A percentile compares a stretch with the other conserved stretches of the same genome.
These are phyloP conservation scores for Heliconius aoede DNA, from an alignment of 2,888 invertebrate genomes.

Conservation along the genomic window DNA sequence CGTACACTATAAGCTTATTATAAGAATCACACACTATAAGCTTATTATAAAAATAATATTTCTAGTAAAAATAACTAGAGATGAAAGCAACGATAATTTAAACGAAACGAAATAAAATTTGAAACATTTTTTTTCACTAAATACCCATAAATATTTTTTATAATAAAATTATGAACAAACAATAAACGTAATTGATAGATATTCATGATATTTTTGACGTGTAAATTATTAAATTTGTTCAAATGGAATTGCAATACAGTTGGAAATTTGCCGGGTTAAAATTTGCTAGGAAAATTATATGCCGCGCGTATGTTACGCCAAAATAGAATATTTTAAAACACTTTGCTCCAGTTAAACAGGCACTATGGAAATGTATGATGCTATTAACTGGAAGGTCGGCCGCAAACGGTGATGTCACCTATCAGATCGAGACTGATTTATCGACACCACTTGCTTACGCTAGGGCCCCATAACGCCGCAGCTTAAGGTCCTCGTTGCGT, in stretches of 20 bases:
- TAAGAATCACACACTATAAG: background rate
- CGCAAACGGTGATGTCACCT: conserved; percentile 77
- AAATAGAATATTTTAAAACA: conserved; percentile 66
- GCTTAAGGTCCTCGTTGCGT: conserved; percentile 5
- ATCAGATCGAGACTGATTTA: conserved; percentile 72
- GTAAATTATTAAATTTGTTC: background rate
- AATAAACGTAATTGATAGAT: background rate
- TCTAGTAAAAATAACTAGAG: too few relatives aligned
- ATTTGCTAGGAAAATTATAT: conserved; percentile 27
- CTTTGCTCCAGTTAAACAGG: conserved; percentile 61
- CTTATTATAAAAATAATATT: too few relatives aligned
- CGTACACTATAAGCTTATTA: too few relatives aligned
- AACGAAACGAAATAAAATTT: too few relatives aligned
- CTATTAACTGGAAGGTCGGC: conserved; percentile 74
- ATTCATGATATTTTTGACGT: background rate
- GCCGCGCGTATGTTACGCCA: conserved; percentile 51
- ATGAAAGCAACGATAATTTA: too few relatives aligned
- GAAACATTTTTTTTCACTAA: background rate
- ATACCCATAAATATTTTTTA: background rate
- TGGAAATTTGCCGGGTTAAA: conserved; percentile 14
- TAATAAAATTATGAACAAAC: background rate
- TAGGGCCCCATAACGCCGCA: conserved; percentile 55
- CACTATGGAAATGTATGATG: conserved; percentile 69
- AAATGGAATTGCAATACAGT: background rate
- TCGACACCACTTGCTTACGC: conserved; percentile 66